These are phyloP conservation scores for Brachypalpus laphriformis DNA, from an alignment of 2,888 invertebrate species.

Conservation along the genomic window DNA sequence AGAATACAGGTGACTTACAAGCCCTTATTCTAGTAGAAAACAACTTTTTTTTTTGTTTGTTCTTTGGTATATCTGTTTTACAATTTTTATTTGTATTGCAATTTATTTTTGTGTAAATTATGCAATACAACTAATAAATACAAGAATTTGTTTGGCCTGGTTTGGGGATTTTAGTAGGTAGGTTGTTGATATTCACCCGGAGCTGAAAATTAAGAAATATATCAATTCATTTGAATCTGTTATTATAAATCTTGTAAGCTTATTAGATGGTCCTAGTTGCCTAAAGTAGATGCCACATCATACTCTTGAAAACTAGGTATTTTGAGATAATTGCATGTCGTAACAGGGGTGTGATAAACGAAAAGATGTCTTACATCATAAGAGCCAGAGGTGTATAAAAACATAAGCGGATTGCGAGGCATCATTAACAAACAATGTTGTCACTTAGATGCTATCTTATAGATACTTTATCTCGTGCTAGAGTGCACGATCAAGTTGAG, in stretches of 20 bases:
- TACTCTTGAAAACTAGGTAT: too few species aligned
- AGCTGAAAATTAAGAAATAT: slow-evolving; percentile 4
- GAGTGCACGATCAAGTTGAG: background rate
- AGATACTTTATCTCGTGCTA: background rate
- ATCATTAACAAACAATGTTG: background rate
- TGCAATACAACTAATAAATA: slow-evolving; percentile 39
- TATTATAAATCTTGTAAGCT: too few species aligned
- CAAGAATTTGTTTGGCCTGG: background rate
- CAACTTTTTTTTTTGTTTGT: slow-evolving; percentile 10
- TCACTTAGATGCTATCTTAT: background rate
- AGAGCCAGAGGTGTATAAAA: background rate
- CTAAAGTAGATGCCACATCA: too few species aligned
- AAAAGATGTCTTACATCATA: background rate
- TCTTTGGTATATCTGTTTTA: slow-evolving; percentile 37
- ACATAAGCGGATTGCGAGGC: background rate
- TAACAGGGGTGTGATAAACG: background rate
- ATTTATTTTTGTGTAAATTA: background rate
- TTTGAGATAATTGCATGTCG: too few species aligned
- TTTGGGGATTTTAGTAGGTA: slow-evolving; percentile 79
- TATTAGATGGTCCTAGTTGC: background rate
- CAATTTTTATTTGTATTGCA: slow-evolving; percentile 15
- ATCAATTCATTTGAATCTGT: background rate
- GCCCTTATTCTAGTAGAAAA: slow-evolving; percentile 42
- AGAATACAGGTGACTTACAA: slow-evolving; percentile 19
- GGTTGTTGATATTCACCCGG: slow-evolving; percentile 80